Base-by-base conservation (phyloP, 92 coral and sea anemone species). In the Parazoanthus atlanticus region DNA sequence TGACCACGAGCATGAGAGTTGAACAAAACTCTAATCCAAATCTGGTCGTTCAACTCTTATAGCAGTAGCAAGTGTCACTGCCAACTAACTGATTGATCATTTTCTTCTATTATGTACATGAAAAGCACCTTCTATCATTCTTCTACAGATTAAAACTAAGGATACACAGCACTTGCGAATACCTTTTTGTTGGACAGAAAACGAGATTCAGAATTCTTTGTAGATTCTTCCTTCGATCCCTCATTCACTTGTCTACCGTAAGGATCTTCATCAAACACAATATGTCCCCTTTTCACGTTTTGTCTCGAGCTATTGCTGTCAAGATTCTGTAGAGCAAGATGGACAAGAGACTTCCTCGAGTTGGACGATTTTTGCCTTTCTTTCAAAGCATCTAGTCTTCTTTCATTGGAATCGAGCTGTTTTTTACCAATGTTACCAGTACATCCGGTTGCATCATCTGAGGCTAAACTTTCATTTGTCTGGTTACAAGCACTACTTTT, bases 371-470 rank as follows among this genome's bases (percentile, higher is more conserved):
- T 89, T 72, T 88, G 89, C 82, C 90, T 91, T 81, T 89, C 95
- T 75, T 91, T 73, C 65, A 95, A 82, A 25, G 98, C 95, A 84
- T 90, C 92, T 10, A 97, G 97, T 89, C 99, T 91, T 80, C 85
- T 89, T 41, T 91, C 93, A 78, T 97, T 95, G 28, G 99, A 97
- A 5, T 81, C 73, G 12, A 85, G 85, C 77, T 89, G 91, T 88
- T 95, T 94, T 10, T 47, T 47, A 17, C 72, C n/a, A 54, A 40
- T 86, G 8, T 69, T 74, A n/a, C 19, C 28, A 21, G 69, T 19
- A 16, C 29, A 28, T 80, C 88, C 47, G 34, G 74, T 74, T 25
- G 46, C 69, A 30, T 58, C 61, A 1, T 40, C 64, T 36, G 58
- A 54, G n/a, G 31, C 8, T 8, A 26, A 15, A 46, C 30, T 33